Evolutionary conservation across 2,888 invertebrate genomes (phyloP).

Genomic region (Erebia ligea): DNA sequence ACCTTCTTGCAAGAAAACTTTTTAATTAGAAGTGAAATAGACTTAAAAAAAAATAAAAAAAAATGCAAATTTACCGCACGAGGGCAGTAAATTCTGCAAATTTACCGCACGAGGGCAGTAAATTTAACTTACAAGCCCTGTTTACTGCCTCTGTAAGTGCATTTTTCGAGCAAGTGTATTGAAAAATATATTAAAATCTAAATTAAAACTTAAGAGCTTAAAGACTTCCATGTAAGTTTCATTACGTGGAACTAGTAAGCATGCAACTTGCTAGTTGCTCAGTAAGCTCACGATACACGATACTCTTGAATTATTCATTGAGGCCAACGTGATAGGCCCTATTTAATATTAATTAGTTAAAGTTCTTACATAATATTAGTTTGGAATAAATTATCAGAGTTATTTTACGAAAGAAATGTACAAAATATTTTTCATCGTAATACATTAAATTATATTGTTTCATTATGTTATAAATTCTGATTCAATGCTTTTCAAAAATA

Average conservation of each 20-base stretch:
- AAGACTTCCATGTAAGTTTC: constrained; percentile 9
- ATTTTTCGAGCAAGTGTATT: too few species aligned
- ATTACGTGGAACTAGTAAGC: constrained; percentile 12
- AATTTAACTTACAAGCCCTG: too few species aligned
- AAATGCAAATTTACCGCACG: too few species aligned
- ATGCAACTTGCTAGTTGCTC: constrained; percentile 29
- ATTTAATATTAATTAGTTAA: constrained; percentile 24
- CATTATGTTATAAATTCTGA: background rate
- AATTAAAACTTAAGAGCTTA: too few species aligned
- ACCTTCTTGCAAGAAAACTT: too few species aligned
- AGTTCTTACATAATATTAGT: constrained; percentile 20
- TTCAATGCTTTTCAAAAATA: background rate
- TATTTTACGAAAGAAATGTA: background rate
- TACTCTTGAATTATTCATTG: constrained; percentile 35
- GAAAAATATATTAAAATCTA: too few species aligned
- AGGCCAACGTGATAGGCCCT: constrained; percentile 14
- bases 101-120: too few species aligned
- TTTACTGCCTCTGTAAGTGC: too few species aligned
- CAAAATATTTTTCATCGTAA: background rate
- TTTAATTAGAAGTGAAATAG: too few species aligned
- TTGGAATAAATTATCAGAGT: background rate
- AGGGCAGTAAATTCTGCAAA: too few species aligned
- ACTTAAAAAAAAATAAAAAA: too few species aligned
- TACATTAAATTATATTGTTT: background rate
- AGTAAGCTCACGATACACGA: constrained; percentile 30